Percentiles rank a stretch among this genome's conserved stretches.
These are phyloP conservation scores for Oncorhynchus mykiss DNA, from an alignment of 2,113 vertebrate species.

Conservation along the genomic window DNA sequence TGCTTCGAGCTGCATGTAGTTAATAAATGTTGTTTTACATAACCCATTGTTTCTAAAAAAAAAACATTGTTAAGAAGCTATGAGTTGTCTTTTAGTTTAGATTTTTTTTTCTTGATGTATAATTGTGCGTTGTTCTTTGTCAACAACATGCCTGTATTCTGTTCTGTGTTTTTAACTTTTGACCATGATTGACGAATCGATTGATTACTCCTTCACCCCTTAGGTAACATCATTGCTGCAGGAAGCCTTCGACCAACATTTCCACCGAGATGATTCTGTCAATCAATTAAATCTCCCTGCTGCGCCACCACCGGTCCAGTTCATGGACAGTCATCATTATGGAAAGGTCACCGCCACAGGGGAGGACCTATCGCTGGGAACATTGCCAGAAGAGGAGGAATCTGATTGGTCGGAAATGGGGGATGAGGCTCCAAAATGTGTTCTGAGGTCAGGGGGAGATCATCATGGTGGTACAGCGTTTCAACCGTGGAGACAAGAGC, in stretches of 20 bases:
- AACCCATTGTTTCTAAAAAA: too few relatives aligned
- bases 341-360: slow-evolving; percentile 43
- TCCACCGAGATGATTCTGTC: slow-evolving; percentile 50
- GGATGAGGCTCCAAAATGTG: slow-evolving; percentile 58
- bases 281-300: slow-evolving; percentile 50
- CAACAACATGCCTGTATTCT: background rate
- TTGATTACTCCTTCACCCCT: slow-evolving; percentile 17
- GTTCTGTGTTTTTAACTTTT: background rate
- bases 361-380: slow-evolving; percentile 64
- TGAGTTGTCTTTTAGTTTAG: too few relatives aligned
- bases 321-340: slow-evolving; percentile 67
- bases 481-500: slow-evolving; percentile 51
- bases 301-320: slow-evolving; percentile 67
- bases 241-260: slow-evolving; percentile 47
- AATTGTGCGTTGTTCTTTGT: background rate
- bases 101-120: background rate
- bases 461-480: slow-evolving; percentile 25
- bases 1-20: too few relatives aligned
- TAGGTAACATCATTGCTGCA: slow-evolving; percentile 59
- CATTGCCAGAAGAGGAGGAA: slow-evolving; percentile 74
- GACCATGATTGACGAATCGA: background rate
- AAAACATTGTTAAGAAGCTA: too few relatives aligned
- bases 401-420: slow-evolving; percentile 77
- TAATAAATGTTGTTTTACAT: too few relatives aligned
- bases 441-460: slow-evolving; percentile 46